These are phyloP conservation scores for Oncorhynchus gorbuscha DNA, from an alignment of 2,113 vertebrate genomes.

Conservation along the genomic window DNA sequence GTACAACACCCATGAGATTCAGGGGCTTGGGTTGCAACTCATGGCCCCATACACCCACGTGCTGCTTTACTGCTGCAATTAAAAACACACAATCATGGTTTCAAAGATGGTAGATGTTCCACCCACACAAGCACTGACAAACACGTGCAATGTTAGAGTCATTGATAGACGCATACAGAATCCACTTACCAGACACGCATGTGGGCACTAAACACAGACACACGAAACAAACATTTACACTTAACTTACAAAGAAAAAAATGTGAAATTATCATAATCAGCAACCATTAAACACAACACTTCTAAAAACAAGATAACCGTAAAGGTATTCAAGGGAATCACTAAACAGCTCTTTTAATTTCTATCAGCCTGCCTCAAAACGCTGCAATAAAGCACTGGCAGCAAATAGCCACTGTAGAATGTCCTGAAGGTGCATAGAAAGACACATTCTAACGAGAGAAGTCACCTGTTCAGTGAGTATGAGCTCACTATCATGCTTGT, in stretches of 20 bases:
- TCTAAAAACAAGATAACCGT: no score
- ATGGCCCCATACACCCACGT: no score
- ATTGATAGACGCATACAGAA: not conserved
- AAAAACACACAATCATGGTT: no score
- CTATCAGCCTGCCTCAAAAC: not conserved
- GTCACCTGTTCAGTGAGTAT: not conserved
- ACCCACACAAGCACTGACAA: not conserved
- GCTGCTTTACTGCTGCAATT: no score
- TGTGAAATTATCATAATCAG: slow-evolving; percentile 47
- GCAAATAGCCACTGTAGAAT: not conserved
- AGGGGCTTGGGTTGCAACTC: no score
- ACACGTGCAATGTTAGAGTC: not conserved
- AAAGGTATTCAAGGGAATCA: no score
- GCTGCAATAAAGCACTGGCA: not conserved
- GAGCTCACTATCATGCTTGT: not conserved
- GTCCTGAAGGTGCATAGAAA: not conserved
- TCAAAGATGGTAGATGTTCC: no score
- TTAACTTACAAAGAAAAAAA: slow-evolving; percentile 35
- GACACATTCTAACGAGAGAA: not conserved
- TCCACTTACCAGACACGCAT: slow-evolving; percentile 1
- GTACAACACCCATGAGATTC: no score
- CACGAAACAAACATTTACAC: not conserved
- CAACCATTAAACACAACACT: no score
- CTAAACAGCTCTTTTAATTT: not conserved
- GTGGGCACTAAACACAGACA: not conserved